phyloP scores from a whole-genome alignment of 2,797 vertebrate species.

The Chelmon rostratus region DNA sequence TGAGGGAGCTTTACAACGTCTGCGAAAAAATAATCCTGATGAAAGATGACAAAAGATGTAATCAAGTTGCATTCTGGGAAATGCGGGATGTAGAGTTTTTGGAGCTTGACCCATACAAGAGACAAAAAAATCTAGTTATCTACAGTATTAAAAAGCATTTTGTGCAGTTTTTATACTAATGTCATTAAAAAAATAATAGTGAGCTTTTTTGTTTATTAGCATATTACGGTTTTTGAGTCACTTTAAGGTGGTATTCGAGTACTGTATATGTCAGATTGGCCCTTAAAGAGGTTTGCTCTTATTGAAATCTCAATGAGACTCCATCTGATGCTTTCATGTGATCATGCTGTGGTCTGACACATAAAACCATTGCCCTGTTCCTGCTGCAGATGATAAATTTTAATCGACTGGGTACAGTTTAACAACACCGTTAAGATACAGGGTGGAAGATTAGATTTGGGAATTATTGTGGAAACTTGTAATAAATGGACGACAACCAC shows the following conservation, averaged over 20 bases:
- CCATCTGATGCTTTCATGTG: neutral
- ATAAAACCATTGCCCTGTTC: constrained; percentile 15
- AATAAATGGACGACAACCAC: neutral
- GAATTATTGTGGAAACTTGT: neutral
- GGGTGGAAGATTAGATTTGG: neutral
- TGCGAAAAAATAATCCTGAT: neutral
- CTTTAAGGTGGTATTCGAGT: neutral
- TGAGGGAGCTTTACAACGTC: neutral
- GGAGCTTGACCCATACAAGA: no score
- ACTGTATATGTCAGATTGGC: neutral
- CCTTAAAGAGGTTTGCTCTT: neutral
- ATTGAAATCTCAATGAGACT: constrained; percentile 8
- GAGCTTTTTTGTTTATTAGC: neutral
- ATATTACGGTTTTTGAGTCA: neutral
- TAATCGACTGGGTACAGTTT: neutral
- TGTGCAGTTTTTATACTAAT: constrained; percentile 1
- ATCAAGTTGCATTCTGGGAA: neutral
- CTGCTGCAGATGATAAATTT: neutral
- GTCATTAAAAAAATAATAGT: neutral
- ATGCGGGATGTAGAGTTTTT: neutral
- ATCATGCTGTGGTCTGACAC: constrained; percentile 1
- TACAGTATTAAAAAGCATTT: neutral
- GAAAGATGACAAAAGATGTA: neutral
- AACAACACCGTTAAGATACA: constrained; percentile 11
- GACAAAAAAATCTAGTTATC: no score